A percentile compares a stretch with the other conserved stretches of the same genome.
Conservation (phyloP, 2,797 vertebrate genomes). For the Spinus pinus region DNA sequence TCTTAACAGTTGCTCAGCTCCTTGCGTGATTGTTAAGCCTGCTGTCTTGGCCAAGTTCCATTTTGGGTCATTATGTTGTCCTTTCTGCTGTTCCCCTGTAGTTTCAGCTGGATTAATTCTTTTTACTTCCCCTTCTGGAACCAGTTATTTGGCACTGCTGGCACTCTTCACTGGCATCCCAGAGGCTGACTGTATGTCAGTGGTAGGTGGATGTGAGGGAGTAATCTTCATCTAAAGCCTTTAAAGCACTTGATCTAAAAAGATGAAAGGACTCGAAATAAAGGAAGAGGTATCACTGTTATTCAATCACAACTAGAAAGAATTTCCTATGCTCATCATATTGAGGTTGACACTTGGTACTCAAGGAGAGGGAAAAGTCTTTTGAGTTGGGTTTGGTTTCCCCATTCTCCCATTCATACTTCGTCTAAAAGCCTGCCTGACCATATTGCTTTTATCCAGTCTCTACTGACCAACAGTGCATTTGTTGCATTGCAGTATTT, state of each 20-base stretch:
- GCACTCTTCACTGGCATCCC: conserved; percentile 26
- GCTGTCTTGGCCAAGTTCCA: conserved; percentile 37
- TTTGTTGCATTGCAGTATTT: conserved; percentile 54
- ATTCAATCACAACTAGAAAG: not conserved
- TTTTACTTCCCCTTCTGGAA: conserved; percentile 25
- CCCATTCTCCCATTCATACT: not conserved
- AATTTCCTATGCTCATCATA: not conserved
- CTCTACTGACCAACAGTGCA: conserved; percentile 42
- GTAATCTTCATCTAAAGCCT: conserved; percentile 29
- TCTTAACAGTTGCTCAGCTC: conserved; percentile 31
- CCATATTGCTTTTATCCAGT: not conserved
- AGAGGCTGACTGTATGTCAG: conserved; percentile 15
- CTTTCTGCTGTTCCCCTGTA: conserved; percentile 41
- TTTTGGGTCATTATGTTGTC: conserved; percentile 55
- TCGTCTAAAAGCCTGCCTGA: not conserved
- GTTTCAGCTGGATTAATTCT: conserved; percentile 45
- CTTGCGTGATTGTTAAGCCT: conserved; percentile 41
- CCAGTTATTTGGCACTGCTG: conserved; percentile 5
- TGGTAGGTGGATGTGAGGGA: not conserved
- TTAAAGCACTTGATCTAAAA: conserved; percentile 7
- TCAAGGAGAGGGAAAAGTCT: not conserved
- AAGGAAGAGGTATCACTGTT: conserved; percentile 19
- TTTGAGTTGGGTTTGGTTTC: not conserved
- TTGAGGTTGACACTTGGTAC: not conserved
- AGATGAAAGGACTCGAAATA: conserved; percentile 29